Base-by-base conservation (phyloP, 2,888 invertebrate genomes). In the Athrips mouffetella region DNA sequence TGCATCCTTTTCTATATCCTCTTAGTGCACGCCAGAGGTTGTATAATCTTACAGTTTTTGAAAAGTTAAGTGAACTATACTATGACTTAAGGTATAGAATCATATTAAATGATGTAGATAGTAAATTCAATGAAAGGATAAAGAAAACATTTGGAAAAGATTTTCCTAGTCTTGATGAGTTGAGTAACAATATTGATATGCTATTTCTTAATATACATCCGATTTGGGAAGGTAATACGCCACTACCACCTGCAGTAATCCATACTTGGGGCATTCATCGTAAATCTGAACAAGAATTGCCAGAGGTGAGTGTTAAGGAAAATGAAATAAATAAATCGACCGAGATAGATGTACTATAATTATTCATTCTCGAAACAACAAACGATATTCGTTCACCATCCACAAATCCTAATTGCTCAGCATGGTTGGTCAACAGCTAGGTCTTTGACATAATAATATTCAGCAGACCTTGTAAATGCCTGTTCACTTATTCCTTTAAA, bases 191-290 rank as follows among this genome's bases (percentile, higher is more conserved):
- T 20, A 15, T 44, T 11, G 30, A 20, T 10, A 63, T 89, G 70
- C 45, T 87, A 16, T 75, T 89, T 49, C 39, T 85, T 1, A 89
- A 89, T 53, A 55, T 65, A 0, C 73, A 86, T 59, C 75, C 80
- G 0, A 54, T 79, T 20, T 76, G 75, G 60, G 70, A 71, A 8
- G 59, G 60, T 1, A 70, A 65, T 45, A 63, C 76, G 8, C 88
- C 89, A 1, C 61, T 77, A 4, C 73, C 84, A 11, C 81, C 85
- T 0, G 70, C 70, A 44, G 64, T 83, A 3, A 51, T 88, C 1
- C 72, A 74, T 47, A 70, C 84, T 45, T 85, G 88, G 47, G 83
- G 85, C 1, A 56, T 81, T 25, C 86, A 85, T 53, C 62, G 79
- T 25, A 70, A 67, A n/a, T 65, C 69, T 2, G 52, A 68, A 6